Base-by-base conservation (phyloP, 2,888 invertebrate genomes). In the Automeris io region DNA sequence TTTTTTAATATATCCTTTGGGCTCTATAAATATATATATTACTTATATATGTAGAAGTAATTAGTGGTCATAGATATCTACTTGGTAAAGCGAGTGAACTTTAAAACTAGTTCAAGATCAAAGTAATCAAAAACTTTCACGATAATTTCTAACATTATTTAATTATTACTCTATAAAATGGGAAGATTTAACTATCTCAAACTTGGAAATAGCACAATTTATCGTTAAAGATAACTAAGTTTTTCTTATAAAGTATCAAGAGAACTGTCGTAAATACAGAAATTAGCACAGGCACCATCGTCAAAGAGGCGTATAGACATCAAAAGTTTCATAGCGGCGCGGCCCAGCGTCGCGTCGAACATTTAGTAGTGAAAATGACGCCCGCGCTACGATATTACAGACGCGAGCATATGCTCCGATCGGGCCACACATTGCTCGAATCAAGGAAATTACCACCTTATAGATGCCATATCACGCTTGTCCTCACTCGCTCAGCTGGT, bases 231-330 rank as follows among this genome's bases (percentile, higher is more conserved):
- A 69, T 68, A 67, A 68, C 57, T 61, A 73, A 76, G 63, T 77
- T 74, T 76, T 73, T 79, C 70, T 67, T 71, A 68, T 67, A 66
- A 71, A 70, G 70, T 69, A 70, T 68, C 66, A 65, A 69, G 64
- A 68, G 61, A 70, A 69, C 63, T 69, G 71, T 70, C 73, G 71
- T 79, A 77, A 81, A 80, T 78, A 76, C 64, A 61, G 70, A 70
- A 78, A 81, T 81, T 80, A 80, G 76, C 64, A 54, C 57, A 66
- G 68, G 73, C 71, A 72, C 73, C 71, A 70, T 70, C 69, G 61
- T 57, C 57, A 57, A 57, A 58, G 65, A 59, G 55, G 68, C 63
- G 69, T 69, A 74, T 75, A 76, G 80, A 81, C 75, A 78, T 77
- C 64, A 68, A 67, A 76, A 78, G 67, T 80, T 78, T 61, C 63